These are phyloP conservation scores for Pecten maximus DNA, from an alignment of 2,888 invertebrate genomes.

Conservation along the genomic window DNA sequence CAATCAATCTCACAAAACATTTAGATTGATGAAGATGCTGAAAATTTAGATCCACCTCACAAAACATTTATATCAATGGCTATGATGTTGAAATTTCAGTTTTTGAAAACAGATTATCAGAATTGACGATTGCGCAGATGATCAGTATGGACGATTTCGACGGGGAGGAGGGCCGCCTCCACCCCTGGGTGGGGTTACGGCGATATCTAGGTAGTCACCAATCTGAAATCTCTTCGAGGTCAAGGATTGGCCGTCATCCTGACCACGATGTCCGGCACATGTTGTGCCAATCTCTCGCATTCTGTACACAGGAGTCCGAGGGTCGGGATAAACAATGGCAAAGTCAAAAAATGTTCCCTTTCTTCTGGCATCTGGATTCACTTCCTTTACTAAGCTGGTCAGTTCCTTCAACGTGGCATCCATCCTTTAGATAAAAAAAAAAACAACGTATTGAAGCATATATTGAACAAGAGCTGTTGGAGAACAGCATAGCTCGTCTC, in stretches of 20 bases:
- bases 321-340: slow-evolving; percentile 87
- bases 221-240: slow-evolving; percentile 90
- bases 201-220: slow-evolving; percentile 98
- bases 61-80: too few relatives aligned
- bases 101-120: too few relatives aligned
- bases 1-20: neutral
- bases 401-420: slow-evolving; percentile 98
- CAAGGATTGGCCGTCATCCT: slow-evolving; percentile 96
- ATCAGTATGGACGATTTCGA: slow-evolving; percentile 63
- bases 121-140: too few relatives aligned
- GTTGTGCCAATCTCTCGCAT: slow-evolving; percentile 97
- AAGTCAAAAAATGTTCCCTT: slow-evolving; percentile 99
- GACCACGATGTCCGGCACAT: slow-evolving; percentile 93
- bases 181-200: slow-evolving; percentile 85
- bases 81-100: too few relatives aligned
- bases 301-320: slow-evolving; percentile 83
- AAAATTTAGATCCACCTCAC: neutral
- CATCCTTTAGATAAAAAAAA: slow-evolving; percentile 81
- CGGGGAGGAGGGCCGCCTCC: slow-evolving; percentile 63
- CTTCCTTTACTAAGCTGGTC: slow-evolving; percentile 98
- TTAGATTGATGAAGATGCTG: neutral
- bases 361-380: slow-evolving; percentile 96
- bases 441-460: neutral
- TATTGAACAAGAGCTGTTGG: too few relatives aligned
- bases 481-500: too few relatives aligned